Conservation (phyloP, 2,113 vertebrate genomes). For the Brachyhypopomus occidentalis region DNA sequence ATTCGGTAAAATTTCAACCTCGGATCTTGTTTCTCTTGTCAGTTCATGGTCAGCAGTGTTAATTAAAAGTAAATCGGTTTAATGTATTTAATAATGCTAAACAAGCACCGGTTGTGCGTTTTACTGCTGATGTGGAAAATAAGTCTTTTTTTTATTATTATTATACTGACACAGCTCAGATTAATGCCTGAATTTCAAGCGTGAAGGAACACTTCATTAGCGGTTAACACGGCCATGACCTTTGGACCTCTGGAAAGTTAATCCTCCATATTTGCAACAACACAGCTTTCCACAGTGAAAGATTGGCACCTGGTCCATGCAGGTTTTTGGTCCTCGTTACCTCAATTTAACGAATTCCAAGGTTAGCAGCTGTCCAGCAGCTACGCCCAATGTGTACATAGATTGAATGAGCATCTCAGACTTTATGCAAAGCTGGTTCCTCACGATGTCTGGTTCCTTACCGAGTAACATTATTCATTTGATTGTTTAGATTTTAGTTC, state of each 20-base stretch:
- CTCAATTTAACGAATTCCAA: constrained; percentile 45
- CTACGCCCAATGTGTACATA: constrained; percentile 32
- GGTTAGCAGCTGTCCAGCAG: constrained; percentile 36
- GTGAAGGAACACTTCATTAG: no score
- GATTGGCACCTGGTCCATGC: background rate
- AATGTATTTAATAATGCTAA: no score
- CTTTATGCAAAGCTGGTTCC: constrained; percentile 27
- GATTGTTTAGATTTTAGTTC: no score
- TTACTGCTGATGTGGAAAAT: no score
- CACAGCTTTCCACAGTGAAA: background rate
- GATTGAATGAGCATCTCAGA: background rate
- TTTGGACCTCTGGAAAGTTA: background rate
- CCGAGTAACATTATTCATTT: background rate
- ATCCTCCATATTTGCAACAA: background rate
- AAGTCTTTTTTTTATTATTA: no score
- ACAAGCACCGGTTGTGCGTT: no score
- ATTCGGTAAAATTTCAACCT: no score
- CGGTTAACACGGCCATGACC: background rate
- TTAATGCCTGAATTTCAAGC: no score
- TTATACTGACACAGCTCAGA: no score
- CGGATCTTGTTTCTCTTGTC: no score
- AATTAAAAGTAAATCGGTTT: no score
- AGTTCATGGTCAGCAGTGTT: no score
- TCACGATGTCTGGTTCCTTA: constrained; percentile 14
- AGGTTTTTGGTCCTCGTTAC: constrained; percentile 44